These are phyloP conservation scores for Nicator chloris DNA, from an alignment of 2,113 vertebrate species.

Conservation along the genomic window DNA sequence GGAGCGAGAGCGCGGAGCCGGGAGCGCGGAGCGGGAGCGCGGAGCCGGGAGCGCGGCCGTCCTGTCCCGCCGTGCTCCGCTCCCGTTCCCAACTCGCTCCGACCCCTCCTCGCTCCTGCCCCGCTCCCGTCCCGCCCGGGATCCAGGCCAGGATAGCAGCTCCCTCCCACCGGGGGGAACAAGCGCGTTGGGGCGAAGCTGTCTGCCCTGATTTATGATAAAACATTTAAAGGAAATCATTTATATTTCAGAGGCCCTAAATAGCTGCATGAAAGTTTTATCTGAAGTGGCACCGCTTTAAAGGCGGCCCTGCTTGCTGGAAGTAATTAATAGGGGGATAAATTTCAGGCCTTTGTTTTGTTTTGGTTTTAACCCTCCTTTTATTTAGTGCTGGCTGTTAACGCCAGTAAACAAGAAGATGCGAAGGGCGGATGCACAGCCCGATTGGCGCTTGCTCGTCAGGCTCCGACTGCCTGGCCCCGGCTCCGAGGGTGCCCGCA, in stretches of 20 bases:
- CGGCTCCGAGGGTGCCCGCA: rapidly evolving
- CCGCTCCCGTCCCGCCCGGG: no score
- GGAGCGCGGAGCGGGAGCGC: no score
- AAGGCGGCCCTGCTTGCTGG: conserved; percentile 65
- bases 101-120: neutral
- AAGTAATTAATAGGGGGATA: conserved; percentile 84
- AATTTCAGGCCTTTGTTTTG: conserved; percentile 65
- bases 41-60: no score
- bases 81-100: no score
- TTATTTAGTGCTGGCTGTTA: neutral
- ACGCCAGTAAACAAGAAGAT: neutral
- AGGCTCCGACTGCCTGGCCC: rapidly evolving
- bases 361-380: neutral
- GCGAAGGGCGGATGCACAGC: neutral
- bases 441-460: neutral
- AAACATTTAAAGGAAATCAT: conserved; percentile 89
- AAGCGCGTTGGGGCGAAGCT: conserved; percentile 55
- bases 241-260: conserved; percentile 88
- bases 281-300: conserved; percentile 78
- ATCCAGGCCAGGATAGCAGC: neutral
- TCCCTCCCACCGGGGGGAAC: conserved; percentile 33
- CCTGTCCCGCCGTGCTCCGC: no score
- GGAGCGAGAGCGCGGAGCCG: no score
- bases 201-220: conserved; percentile 82
- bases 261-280: conserved; percentile 88